Evolutionary conservation across 2,888 invertebrate species (phyloP).

Genomic region (Dastarcus helophoroides): DNA sequence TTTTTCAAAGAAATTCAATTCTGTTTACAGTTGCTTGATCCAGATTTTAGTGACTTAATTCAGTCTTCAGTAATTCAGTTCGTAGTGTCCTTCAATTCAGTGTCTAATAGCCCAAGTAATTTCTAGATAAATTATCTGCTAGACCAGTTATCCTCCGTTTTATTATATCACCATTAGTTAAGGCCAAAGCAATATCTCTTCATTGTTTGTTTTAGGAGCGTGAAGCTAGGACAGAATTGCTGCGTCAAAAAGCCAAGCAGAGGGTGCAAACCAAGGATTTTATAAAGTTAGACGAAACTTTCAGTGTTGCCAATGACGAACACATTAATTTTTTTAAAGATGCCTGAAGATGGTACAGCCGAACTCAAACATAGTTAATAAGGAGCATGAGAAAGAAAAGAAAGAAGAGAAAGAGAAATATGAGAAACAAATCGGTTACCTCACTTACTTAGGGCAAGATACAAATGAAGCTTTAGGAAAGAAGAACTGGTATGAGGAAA

Average conservation of each 20-base stretch:
- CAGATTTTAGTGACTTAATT: no score
- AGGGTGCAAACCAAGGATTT: conserved; percentile 20
- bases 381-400: conserved; percentile 79
- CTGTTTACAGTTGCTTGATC: no score
- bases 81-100: no score
- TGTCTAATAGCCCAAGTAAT: no score
- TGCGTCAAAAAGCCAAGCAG: conserved; percentile 54
- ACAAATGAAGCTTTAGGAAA: conserved; percentile 76
- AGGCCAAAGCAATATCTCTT: no score
- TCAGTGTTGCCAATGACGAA: conserved; percentile 6
- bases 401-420: conserved; percentile 90
- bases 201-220: conserved; percentile 70
- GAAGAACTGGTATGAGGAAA: conserved; percentile 79
- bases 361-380: conserved; percentile 57
- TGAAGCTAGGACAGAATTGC: conserved; percentile 65
- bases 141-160: no score
- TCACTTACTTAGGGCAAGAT: conserved; percentile 92
- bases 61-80: no score
- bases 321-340: conserved; percentile 51
- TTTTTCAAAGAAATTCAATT: no score
- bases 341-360: conserved; percentile 63
- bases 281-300: conserved; percentile 16
- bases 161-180: no score
- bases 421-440: conserved; percentile 93
- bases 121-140: conserved; percentile 5